Evolutionary conservation across 1,140 invertebrate species (phyloP).

Genomic region (Littorina saxatilis): DNA sequence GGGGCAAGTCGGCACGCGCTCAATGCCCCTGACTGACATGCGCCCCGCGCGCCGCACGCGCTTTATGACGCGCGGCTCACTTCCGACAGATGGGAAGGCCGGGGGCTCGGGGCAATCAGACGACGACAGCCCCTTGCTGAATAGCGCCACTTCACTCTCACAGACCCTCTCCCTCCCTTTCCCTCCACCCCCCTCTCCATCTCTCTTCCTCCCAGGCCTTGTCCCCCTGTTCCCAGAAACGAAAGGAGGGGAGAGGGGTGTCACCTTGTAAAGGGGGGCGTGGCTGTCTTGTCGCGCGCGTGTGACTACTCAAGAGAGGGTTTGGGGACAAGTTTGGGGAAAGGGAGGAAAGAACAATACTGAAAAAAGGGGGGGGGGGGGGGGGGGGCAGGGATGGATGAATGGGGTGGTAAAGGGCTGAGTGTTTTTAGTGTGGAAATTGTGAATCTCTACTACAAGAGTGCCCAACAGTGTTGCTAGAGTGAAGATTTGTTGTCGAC

Average conservation of each 20-base stretch:
- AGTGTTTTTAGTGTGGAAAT: no score
- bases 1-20: neutral
- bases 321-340: no score
- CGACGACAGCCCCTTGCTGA: slow-evolving; percentile 5
- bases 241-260: neutral
- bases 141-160: slow-evolving; percentile 15
- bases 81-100: slow-evolving; percentile 21
- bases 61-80: slow-evolving; percentile 7
- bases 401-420: no score
- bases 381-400: neutral
- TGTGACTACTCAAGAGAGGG: no score
- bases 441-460: no score
- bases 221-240: neutral
- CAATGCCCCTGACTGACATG: neutral
- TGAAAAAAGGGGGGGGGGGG: neutral
- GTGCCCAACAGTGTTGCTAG: no score
- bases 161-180: neutral
- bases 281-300: neutral
- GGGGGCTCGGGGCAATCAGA: no score
- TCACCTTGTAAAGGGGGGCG: neutral
- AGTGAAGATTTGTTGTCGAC: no score
- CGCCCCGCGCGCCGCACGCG: neutral
- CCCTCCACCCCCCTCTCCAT: neutral
- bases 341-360: neutral
- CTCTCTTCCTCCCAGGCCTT: neutral